A percentile compares a stretch with the other conserved stretches of the same genome.
These are phyloP conservation scores for Adelphocoris suturalis DNA, from an alignment of 2,888 invertebrate species.

Conservation along the genomic window DNA sequence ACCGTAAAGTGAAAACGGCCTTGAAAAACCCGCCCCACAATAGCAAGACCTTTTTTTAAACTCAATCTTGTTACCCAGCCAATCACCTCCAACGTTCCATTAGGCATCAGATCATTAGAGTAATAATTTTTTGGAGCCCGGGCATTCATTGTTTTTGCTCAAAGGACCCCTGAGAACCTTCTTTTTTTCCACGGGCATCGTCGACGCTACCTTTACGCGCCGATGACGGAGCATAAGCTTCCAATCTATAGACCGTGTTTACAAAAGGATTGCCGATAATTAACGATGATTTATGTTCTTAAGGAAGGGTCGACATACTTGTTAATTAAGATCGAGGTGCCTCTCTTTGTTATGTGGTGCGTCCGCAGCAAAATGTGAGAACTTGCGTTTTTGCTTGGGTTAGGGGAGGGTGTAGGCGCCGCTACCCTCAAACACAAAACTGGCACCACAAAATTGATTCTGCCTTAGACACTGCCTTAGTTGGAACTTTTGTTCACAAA, in stretches of 20 bases:
- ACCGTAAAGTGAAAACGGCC: not conserved
- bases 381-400: not conserved
- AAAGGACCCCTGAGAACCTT: slow-evolving; percentile 15
- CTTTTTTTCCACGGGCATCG: slow-evolving; percentile 18
- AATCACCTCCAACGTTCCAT: slow-evolving; percentile 49
- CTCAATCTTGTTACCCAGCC: slow-evolving; percentile 61
- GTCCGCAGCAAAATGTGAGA: slow-evolving; percentile 43
- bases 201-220: slow-evolving; percentile 47
- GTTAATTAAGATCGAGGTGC: slow-evolving; percentile 60
- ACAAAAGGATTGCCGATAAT: slow-evolving; percentile 67
- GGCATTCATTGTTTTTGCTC: slow-evolving; percentile 60
- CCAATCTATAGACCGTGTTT: slow-evolving; percentile 31
- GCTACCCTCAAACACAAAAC: too few species aligned
- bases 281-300: slow-evolving; percentile 54
- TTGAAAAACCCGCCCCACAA: slow-evolving; percentile 5
- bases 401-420: not conserved
- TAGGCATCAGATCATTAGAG: slow-evolving; percentile 54
- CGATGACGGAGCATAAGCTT: slow-evolving; percentile 63
- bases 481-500: not conserved
- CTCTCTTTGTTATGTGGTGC: slow-evolving; percentile 30
- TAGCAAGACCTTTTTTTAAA: slow-evolving; percentile 6
- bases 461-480: too few species aligned
- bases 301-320: slow-evolving; percentile 17
- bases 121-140: slow-evolving; percentile 29
- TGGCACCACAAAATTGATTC: too few species aligned